A percentile compares a stretch with the other conserved stretches of the same genome.
phyloP scores from a whole-genome alignment of 2,113 vertebrate genomes.

The Colistium nudipinnis region DNA sequence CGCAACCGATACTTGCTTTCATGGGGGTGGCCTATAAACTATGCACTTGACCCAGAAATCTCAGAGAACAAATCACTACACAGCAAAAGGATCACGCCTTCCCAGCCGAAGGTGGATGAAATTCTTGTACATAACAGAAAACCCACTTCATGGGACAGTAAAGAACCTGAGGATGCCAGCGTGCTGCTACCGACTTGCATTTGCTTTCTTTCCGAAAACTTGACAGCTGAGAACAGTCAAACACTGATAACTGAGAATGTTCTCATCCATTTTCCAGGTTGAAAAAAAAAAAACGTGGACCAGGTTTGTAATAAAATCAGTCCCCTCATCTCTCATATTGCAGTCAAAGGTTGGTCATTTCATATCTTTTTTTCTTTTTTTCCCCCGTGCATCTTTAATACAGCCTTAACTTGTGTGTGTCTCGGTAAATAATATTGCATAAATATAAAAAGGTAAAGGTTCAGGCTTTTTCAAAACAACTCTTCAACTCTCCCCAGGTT shows the following conservation, averaged over 20 bases:
- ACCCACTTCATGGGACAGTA: conserved; percentile 48
- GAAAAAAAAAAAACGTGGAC: neutral
- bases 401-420: neutral
- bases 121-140: conserved; percentile 41
- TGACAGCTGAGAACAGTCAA: conserved; percentile 50
- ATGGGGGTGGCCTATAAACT: conserved; percentile 19
- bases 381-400: conserved; percentile 1
- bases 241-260: conserved; percentile 51
- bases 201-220: conserved; percentile 23
- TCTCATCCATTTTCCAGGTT: conserved; percentile 53
- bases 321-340: neutral
- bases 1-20: conserved; percentile 31
- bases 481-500: neutral
- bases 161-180: conserved; percentile 74
- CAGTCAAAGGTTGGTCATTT: too few relatives aligned
- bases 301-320: conserved; percentile 3
- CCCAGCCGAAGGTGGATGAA: conserved; percentile 28
- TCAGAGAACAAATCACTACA: conserved; percentile 51
- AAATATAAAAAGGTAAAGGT: neutral
- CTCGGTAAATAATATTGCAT: neutral
- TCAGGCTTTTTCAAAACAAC: neutral
- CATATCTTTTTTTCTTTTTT: too few relatives aligned
- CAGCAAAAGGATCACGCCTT: conserved; percentile 61
- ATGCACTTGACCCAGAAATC: conserved; percentile 42
- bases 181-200: conserved; percentile 54